A percentile compares a stretch with the other conserved stretches of the same genome.
phyloP scores from a whole-genome alignment of 2,888 invertebrate species.

The Teinopalpus imperialis region DNA sequence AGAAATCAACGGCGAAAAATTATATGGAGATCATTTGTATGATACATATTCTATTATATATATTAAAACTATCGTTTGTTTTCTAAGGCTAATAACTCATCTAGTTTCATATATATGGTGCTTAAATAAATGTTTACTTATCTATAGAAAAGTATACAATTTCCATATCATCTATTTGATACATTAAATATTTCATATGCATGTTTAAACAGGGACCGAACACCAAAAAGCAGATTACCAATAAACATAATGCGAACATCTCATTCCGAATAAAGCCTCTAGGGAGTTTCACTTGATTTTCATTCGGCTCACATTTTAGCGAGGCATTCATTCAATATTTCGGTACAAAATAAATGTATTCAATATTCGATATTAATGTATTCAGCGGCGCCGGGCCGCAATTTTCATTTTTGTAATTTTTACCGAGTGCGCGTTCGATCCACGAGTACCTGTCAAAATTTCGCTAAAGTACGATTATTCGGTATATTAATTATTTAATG shows the following conservation, averaged over 20 bases:
- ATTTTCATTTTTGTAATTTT: conserved; percentile 82
- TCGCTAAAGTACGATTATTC: conserved; percentile 25
- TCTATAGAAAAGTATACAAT: too few relatives aligned
- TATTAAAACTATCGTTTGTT: too few relatives aligned
- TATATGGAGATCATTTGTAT: too few relatives aligned
- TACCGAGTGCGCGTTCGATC: conserved; percentile 69
- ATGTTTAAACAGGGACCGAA: conserved; percentile 15
- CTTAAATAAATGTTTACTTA: too few relatives aligned
- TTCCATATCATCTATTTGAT: too few relatives aligned
- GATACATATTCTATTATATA: too few relatives aligned
- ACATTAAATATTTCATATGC: too few relatives aligned
- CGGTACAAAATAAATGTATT: conserved; percentile 73
- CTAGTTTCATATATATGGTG: too few relatives aligned
- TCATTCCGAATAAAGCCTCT: conserved; percentile 63
- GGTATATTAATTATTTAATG: conserved; percentile 27
- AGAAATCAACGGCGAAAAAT: too few relatives aligned
- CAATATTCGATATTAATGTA: conserved; percentile 81
- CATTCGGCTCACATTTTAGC: conserved; percentile 60
- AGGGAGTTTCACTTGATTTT: conserved; percentile 60
- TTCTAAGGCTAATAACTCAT: too few relatives aligned
- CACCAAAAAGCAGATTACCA: conserved; percentile 43
- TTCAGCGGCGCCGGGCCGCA: conserved; percentile 76
- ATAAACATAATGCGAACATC: conserved; percentile 54
- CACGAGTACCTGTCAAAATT: conserved; percentile 50
- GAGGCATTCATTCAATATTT: conserved; percentile 69